Evolutionary conservation across 2,113 vertebrate species (phyloP).

Genomic region (Nerophis ophidion): DNA sequence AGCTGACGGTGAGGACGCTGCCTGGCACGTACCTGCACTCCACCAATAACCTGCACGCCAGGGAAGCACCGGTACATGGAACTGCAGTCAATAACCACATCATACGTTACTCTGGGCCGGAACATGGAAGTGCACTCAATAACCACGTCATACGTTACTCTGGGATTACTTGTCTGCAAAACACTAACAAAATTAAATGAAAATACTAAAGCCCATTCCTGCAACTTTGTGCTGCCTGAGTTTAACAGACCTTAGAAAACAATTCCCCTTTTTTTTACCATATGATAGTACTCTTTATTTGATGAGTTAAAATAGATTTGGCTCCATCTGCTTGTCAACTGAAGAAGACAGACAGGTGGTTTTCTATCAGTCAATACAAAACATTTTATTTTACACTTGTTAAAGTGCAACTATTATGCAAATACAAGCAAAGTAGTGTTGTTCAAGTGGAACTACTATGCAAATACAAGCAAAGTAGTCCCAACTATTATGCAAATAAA

Average conservation of each 20-base stretch:
- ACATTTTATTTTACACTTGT: not conserved
- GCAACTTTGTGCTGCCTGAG: no score
- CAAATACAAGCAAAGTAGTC: not conserved
- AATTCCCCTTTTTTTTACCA: no score
- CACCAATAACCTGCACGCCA: slow-evolving; percentile 61
- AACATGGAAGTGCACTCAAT: not conserved
- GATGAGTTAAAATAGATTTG: no score
- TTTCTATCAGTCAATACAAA: not conserved
- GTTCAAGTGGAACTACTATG: no score
- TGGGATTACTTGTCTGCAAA: no score
- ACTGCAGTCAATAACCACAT: not conserved
- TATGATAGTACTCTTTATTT: no score
- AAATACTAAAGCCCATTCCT: no score
- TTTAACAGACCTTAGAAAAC: no score
- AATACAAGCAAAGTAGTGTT: no score
- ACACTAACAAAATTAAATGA: not conserved
- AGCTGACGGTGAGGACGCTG: slow-evolving; percentile 55
- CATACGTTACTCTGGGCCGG: not conserved
- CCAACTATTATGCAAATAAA: no score
- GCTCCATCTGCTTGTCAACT: not conserved
- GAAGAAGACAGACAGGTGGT: not conserved
- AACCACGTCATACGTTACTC: no score
- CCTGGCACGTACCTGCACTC: slow-evolving; percentile 67
- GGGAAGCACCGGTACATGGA: not conserved
- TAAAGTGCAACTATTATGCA: no score